Percentiles rank a stretch among this genome's conserved stretches.
Conservation (phyloP, 2,113 vertebrate genomes). For the Poeciliopsis prolifica region DNA sequence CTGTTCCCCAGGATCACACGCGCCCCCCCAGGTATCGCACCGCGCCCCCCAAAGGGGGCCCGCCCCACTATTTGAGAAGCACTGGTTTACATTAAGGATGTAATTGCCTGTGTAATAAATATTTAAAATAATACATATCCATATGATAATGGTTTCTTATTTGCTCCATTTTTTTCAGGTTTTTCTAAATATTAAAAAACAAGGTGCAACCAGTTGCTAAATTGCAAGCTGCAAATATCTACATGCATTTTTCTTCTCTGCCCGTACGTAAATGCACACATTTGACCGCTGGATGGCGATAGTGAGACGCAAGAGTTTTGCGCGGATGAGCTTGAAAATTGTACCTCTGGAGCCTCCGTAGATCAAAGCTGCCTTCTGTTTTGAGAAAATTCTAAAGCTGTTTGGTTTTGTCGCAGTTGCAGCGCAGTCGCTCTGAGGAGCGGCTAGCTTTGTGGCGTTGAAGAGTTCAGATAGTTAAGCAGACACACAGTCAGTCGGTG, state of each 20-base stretch:
- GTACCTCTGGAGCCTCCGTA: conserved; percentile 51
- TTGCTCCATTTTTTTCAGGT: too few relatives aligned
- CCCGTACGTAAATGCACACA: background rate
- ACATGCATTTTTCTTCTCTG: background rate
- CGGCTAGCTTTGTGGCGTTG: rapidly evolving
- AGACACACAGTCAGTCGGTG: rapidly evolving
- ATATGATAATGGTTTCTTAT: too few relatives aligned
- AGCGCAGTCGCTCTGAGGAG: conserved; percentile 10
- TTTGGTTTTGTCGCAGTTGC: background rate
- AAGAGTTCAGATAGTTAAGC: background rate
- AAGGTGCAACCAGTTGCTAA: too few relatives aligned
- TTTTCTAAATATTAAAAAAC: too few relatives aligned
- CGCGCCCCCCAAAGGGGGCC: too few relatives aligned
- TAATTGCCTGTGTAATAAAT: conserved; percentile 52
- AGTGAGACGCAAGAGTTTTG: background rate
- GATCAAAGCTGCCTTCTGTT: conserved; percentile 36
- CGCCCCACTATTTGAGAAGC: too few relatives aligned
- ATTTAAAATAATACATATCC: conserved; percentile 25
- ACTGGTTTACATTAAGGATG: conserved; percentile 21
- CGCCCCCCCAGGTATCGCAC: too few relatives aligned
- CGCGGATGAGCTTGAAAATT: conserved; percentile 41
- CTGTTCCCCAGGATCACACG: too few relatives aligned
- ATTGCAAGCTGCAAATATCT: too few relatives aligned
- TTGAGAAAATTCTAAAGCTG: conserved; percentile 21
- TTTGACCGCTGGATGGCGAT: conserved; percentile 30